Conservation (phyloP, 2,113 vertebrate genomes). For the Rhea pennata region DNA sequence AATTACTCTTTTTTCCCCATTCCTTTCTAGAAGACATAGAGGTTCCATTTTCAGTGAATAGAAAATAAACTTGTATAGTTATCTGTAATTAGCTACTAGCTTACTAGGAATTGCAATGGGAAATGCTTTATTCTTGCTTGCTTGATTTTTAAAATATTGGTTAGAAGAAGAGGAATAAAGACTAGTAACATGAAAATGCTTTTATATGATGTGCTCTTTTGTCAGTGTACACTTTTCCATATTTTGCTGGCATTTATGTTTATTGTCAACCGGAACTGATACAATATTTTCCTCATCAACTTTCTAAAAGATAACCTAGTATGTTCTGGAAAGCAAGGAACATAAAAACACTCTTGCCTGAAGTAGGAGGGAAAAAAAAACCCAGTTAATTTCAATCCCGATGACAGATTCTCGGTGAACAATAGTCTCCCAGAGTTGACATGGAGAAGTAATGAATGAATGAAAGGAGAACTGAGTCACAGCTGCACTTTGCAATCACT, state of each 20-base stretch:
- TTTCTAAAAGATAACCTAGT: constrained; percentile 5
- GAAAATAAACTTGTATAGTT: neutral
- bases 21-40: neutral
- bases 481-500: constrained; percentile 89
- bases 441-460: constrained; percentile 88
- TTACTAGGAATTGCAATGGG: neutral
- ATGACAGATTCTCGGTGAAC: constrained; percentile 87
- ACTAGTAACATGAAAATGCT: neutral
- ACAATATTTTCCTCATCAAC: neutral
- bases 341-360: neutral
- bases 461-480: constrained; percentile 87
- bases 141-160: neutral
- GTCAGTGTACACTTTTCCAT: neutral
- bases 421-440: constrained; percentile 88
- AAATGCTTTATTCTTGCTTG: neutral
- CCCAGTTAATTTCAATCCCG: constrained; percentile 83
- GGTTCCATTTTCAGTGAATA: neutral
- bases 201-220: neutral
- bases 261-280: neutral
- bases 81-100: neutral
- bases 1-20: neutral
- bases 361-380: constrained; percentile 69
- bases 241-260: neutral
- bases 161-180: neutral
- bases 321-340: constrained; percentile 23